These are phyloP conservation scores for Bufo gargarizans DNA, from an alignment of 2,113 vertebrate genomes.

Conservation along the genomic window DNA sequence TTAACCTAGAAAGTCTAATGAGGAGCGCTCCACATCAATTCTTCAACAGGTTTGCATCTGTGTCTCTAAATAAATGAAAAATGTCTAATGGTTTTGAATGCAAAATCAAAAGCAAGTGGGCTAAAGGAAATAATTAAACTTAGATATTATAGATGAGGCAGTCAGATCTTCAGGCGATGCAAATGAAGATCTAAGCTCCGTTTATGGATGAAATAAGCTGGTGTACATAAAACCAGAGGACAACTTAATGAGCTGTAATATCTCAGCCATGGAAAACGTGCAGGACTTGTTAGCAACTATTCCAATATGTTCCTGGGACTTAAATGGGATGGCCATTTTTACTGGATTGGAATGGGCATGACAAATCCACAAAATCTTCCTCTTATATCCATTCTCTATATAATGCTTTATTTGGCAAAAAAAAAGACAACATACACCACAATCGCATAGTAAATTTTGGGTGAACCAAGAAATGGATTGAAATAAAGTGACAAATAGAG, in stretches of 20 bases:
- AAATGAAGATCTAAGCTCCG: constrained; percentile 26
- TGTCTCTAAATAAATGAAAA: constrained; percentile 37
- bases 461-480: no score
- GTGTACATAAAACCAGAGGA: not conserved
- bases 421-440: no score
- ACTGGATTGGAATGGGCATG: fast-evolving
- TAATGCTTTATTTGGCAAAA: no score
- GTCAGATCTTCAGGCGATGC: constrained; percentile 1
- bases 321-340: not conserved
- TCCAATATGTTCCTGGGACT: not conserved
- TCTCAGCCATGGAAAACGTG: not conserved
- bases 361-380: not conserved
- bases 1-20: constrained; percentile 38
- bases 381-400: not conserved
- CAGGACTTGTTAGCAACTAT: not conserved
- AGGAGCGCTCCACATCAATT: constrained; percentile 31
- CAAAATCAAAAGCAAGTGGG: constrained; percentile 33
- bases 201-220: constrained; percentile 1
- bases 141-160: constrained; percentile 21
- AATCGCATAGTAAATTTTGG: no score
- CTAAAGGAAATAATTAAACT: constrained; percentile 41
- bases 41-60: constrained; percentile 37
- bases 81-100: constrained; percentile 36
- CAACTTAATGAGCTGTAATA: constrained; percentile 1
- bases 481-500: no score